These are phyloP conservation scores for Setophaga kirtlandii DNA, from an alignment of 2,113 vertebrate genomes.

Conservation along the genomic window DNA sequence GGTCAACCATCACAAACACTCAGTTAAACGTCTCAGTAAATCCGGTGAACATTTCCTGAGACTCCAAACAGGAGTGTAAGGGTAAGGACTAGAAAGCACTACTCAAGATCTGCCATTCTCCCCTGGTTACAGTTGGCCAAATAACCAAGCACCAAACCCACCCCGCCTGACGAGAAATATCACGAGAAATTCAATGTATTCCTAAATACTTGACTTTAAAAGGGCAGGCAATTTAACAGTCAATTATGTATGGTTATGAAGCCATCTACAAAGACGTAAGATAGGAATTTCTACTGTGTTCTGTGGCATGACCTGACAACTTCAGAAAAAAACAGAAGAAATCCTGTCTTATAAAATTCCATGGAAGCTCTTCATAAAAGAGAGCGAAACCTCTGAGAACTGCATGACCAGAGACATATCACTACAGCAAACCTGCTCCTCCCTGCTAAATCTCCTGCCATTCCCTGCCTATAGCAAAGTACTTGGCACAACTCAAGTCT, in stretches of 20 bases:
- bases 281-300: not conserved
- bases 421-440: not conserved
- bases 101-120: not conserved
- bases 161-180: not conserved
- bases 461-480: not conserved
- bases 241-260: not conserved
- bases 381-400: not conserved
- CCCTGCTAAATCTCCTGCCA: not conserved
- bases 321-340: not conserved
- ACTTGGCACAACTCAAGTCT: not conserved
- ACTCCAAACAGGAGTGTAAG: not conserved
- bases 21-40: not conserved
- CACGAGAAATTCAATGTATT: not conserved
- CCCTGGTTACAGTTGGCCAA: not conserved
- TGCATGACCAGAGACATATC: not conserved
- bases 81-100: not conserved
- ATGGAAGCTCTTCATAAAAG: not conserved
- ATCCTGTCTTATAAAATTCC: not conserved
- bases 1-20: constrained; percentile 3
- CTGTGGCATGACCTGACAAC: not conserved
- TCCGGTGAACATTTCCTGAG: constrained; percentile 10
- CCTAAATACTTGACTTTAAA: not conserved
- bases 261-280: not conserved
- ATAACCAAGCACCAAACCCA: not conserved
- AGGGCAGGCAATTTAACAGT: not conserved